Evolutionary conservation across 1,140 invertebrate genomes (phyloP).

Genomic region (Batillaria attramentaria): DNA sequence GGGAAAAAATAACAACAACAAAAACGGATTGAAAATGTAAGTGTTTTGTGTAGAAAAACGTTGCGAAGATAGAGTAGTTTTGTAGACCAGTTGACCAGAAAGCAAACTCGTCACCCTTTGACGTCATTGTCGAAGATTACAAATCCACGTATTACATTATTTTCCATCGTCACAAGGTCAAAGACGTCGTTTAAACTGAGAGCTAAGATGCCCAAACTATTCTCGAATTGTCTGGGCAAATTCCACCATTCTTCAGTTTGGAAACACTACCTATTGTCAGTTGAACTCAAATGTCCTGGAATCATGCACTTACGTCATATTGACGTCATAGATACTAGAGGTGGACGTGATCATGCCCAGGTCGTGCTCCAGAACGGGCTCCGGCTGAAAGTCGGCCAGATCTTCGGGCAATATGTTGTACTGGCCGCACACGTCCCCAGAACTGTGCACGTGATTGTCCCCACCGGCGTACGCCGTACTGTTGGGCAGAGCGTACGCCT

Average conservation of each 20-base stretch:
- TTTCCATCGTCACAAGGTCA: not conserved
- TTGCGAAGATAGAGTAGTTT: no score
- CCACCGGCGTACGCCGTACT: constrained; percentile 21
- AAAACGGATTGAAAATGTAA: no score
- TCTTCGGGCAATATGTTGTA: constrained; percentile 51
- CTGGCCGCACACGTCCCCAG: constrained; percentile 42
- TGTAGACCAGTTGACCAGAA: no score
- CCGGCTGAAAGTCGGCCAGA: constrained; percentile 50
- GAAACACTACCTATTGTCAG: not conserved
- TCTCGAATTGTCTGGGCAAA: not conserved
- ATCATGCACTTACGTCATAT: constrained; percentile 24
- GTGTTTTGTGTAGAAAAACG: no score
- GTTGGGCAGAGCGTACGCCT: not conserved
- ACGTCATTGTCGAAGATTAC: not conserved
- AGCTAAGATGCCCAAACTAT: not conserved
- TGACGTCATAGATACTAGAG: constrained; percentile 52
- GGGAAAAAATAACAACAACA: no score
- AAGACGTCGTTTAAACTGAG: not conserved
- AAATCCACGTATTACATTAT: not conserved
- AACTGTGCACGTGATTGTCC: constrained; percentile 27
- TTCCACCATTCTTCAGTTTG: not conserved
- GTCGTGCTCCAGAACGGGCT: constrained; percentile 54
- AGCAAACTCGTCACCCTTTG: no score
- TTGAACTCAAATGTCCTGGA: no score
- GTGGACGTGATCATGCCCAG: constrained; percentile 51